Conservation (phyloP, 2,888 invertebrate genomes). For the Sinopyrophorus schimmeli region DNA sequence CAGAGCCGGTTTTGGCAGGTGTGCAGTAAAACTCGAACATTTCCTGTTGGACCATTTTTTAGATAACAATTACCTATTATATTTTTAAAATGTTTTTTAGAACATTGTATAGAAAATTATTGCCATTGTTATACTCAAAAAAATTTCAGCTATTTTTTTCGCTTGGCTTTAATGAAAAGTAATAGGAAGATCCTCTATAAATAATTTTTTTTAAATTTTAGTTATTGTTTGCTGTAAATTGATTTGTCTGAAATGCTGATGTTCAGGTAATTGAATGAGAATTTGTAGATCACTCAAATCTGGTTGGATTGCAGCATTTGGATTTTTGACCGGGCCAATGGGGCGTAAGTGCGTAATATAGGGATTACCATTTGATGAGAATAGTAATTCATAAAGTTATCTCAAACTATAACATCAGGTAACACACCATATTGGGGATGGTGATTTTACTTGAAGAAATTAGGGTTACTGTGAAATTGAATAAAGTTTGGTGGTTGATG, state of each 20-base stretch:
- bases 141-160: too few species aligned
- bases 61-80: too few species aligned
- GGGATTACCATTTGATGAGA: slow-evolving; percentile 12
- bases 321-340: neutral
- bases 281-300: slow-evolving; percentile 49
- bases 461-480: slow-evolving; percentile 18
- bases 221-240: slow-evolving; percentile 2
- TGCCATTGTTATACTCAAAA: too few species aligned
- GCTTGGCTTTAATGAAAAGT: too few species aligned
- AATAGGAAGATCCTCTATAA: too few species aligned
- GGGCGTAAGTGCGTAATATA: slow-evolving; percentile 6
- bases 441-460: slow-evolving; percentile 2
- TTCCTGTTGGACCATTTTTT: too few species aligned
- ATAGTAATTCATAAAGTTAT: slow-evolving; percentile 7
- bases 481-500: slow-evolving; percentile 17
- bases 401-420: slow-evolving; percentile 12
- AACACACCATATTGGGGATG: slow-evolving; percentile 21
- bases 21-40: too few species aligned
- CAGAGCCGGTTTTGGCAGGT: too few species aligned
- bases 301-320: slow-evolving; percentile 42
- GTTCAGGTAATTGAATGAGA: slow-evolving; percentile 47
- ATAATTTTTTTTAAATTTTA: too few species aligned
- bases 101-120: too few species aligned
- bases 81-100: too few species aligned
- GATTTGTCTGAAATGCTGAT: slow-evolving; percentile 39